phyloP scores from a whole-genome alignment of 2,113 vertebrate species.

The Ondatra zibethicus region DNA sequence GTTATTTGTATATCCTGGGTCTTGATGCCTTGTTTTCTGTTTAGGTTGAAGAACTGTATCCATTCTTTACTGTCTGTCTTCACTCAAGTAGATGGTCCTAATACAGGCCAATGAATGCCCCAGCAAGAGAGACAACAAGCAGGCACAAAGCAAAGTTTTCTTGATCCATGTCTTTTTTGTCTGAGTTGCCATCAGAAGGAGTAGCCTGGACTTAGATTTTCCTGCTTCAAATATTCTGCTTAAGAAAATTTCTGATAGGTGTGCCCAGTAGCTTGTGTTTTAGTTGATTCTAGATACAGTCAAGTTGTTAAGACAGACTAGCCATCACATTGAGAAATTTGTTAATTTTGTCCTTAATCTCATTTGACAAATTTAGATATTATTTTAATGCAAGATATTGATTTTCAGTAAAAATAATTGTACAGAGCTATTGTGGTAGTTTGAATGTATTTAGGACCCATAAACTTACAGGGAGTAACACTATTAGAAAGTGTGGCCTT shows the following conservation, averaged over 20 bases:
- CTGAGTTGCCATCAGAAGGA: not conserved
- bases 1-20: not conserved
- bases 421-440: not conserved
- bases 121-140: not conserved
- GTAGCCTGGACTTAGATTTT: not conserved
- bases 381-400: not conserved
- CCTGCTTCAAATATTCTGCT: not conserved
- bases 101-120: not conserved
- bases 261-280: not conserved
- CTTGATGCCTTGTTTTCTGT: too few species aligned
- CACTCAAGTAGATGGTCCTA: not conserved
- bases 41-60: not conserved
- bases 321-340: not conserved
- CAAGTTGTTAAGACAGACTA: not conserved
- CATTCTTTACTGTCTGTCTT: not conserved
- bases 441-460: not conserved
- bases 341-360: not conserved
- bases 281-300: not conserved
- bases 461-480: not conserved
- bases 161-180: not conserved
- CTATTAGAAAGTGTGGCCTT: not conserved
- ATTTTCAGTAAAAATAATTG: not conserved
- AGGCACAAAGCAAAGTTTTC: not conserved
- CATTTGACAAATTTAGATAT: not conserved
- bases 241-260: not conserved